phyloP scores from a whole-genome alignment of 2,888 invertebrate species.

The Drosophila kambysellisi region DNA sequence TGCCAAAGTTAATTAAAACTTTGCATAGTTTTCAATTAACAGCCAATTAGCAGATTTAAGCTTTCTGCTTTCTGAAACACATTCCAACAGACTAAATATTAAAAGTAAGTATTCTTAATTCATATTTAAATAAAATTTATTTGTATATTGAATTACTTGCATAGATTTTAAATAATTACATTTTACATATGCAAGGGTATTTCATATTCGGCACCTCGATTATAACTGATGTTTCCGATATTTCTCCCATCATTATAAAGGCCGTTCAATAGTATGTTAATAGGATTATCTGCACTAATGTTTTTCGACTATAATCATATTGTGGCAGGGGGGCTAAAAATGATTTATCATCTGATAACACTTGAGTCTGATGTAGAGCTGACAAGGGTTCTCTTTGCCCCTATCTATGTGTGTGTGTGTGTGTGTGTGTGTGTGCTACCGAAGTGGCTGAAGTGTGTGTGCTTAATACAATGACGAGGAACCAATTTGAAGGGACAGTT shows the following conservation, averaged over 20 bases:
- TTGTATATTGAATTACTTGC: neutral
- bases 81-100: neutral
- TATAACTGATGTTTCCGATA: neutral
- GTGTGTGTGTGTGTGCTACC: conserved; percentile 46
- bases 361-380: conserved; percentile 57
- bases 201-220: neutral
- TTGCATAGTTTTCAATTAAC: conserved; percentile 55
- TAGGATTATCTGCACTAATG: conserved; percentile 76
- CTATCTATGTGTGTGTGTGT: conserved; percentile 6
- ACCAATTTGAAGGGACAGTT: conserved; percentile 69
- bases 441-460: conserved; percentile 57
- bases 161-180: neutral
- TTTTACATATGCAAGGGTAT: neutral
- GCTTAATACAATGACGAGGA: conserved; percentile 65
- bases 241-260: conserved; percentile 1
- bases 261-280: conserved; percentile 45
- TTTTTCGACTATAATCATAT: conserved; percentile 31
- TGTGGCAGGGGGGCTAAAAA: conserved; percentile 37
- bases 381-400: conserved; percentile 49
- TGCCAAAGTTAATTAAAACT: conserved; percentile 50
- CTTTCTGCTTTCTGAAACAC: conserved; percentile 26
- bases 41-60: conserved; percentile 48
- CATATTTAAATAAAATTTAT: neutral
- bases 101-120: neutral
- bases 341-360: conserved; percentile 71